phyloP scores from a whole-genome alignment of 2,797 vertebrate genomes.

The Cyprinella venusta region DNA sequence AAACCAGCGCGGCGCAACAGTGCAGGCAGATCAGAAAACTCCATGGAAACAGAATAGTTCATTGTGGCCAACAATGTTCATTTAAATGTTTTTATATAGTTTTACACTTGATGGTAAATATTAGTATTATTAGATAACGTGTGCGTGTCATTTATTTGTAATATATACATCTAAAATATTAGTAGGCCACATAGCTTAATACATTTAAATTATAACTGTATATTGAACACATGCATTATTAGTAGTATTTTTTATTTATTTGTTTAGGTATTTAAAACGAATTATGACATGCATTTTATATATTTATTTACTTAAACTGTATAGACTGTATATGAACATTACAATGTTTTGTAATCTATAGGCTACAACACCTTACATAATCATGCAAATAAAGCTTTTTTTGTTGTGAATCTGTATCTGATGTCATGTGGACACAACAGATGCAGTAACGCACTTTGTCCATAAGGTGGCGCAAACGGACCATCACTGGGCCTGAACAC shows the following conservation, averaged over 20 bases:
- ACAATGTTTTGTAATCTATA: not conserved
- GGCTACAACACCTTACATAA: not conserved
- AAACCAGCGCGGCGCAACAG: constrained; percentile 21
- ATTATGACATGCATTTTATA: not conserved
- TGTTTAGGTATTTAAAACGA: not conserved
- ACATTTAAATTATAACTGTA: not conserved
- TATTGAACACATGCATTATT: not conserved
- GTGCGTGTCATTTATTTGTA: not conserved
- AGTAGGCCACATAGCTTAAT: not conserved
- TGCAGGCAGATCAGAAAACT: not conserved
- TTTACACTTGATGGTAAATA: not conserved
- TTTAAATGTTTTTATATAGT: not conserved
- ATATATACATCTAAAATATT: not conserved
- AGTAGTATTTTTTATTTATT: not conserved
- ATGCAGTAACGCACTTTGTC: not conserved
- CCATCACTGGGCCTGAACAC: not conserved
- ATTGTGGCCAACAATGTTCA: not conserved
- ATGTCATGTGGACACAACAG: not conserved
- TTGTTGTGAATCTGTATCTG: not conserved
- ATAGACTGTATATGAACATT: not conserved
- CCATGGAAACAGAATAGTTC: not conserved
- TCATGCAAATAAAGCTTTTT: not conserved
- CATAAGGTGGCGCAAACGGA: not conserved
- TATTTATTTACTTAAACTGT: not conserved
- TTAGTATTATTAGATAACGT: not conserved